Conservation (phyloP, 2,797 vertebrate genomes). For the Sandelia bainsii region DNA sequence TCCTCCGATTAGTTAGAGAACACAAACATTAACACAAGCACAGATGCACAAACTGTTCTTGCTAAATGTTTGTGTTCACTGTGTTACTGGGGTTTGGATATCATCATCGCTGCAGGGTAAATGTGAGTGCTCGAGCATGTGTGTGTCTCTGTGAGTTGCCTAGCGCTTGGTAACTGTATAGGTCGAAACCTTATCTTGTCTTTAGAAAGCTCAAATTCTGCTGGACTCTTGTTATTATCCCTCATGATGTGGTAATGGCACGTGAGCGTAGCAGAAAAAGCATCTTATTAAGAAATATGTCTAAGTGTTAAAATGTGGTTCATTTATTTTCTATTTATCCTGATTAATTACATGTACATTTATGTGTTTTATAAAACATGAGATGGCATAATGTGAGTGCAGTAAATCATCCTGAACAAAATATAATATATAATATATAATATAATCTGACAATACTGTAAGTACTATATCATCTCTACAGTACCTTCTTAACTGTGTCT, state of each 20-base stretch:
- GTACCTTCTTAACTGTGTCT: no score
- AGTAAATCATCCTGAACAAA: slow-evolving; percentile 13
- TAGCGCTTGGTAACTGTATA: slow-evolving; percentile 79
- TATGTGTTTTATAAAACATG: background rate
- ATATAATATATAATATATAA: no score
- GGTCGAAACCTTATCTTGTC: slow-evolving; percentile 73
- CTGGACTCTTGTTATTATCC: slow-evolving; percentile 41
- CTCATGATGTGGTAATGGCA: slow-evolving; percentile 15
- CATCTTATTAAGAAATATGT: background rate
- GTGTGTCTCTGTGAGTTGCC: slow-evolving; percentile 57
- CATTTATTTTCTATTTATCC: slow-evolving; percentile 15
- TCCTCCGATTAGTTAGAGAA: slow-evolving; percentile 26
- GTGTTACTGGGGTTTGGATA: slow-evolving; percentile 56
- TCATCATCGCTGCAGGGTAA: slow-evolving; percentile 43
- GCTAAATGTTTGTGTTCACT: slow-evolving; percentile 56
- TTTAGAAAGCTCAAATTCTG: slow-evolving; percentile 50
- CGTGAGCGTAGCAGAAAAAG: slow-evolving; percentile 16
- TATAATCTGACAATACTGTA: background rate
- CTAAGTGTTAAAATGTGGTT: slow-evolving; percentile 29
- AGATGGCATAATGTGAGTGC: background rate
- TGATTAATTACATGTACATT: background rate
- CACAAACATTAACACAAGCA: slow-evolving; percentile 42
- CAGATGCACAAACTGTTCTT: slow-evolving; percentile 52
- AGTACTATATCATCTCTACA: no score
- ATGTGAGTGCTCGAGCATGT: slow-evolving; percentile 33